Evolutionary conservation across 1,140 invertebrate species (phyloP).

Genomic region (Sinonovacula constricta): DNA sequence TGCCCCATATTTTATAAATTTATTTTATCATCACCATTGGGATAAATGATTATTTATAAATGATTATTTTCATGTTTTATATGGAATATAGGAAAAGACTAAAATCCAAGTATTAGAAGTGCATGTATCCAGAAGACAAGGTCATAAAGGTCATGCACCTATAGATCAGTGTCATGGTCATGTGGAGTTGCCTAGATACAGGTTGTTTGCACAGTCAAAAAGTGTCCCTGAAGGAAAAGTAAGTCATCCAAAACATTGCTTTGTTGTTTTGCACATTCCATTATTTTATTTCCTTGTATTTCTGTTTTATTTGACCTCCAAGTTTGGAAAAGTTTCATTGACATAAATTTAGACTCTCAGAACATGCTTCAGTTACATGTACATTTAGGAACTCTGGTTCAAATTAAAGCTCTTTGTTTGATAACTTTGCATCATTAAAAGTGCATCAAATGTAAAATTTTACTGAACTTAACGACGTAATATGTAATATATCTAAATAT

Average conservation of each 20-base stretch:
- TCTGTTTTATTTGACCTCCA: too few relatives aligned
- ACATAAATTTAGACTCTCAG: too few relatives aligned
- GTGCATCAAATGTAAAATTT: too few relatives aligned
- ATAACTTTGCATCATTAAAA: too few relatives aligned
- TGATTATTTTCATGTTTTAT: background rate
- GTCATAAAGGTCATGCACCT: too few relatives aligned
- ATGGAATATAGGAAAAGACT: slow-evolving; percentile 11
- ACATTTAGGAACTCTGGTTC: too few relatives aligned
- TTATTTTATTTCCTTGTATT: background rate
- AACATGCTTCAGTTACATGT: too few relatives aligned
- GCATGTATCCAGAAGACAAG: slow-evolving; percentile 32
- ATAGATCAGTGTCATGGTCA: slow-evolving; percentile 14
- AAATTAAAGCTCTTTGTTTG: too few relatives aligned
- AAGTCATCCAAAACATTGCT: background rate
- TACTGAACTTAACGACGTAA: too few relatives aligned
- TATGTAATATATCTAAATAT: too few relatives aligned
- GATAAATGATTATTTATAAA: background rate
- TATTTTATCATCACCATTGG: background rate
- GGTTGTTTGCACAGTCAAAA: slow-evolving; percentile 58
- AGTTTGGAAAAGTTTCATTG: too few relatives aligned
- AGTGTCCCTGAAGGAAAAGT: slow-evolving; percentile 46
- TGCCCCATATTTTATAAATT: background rate
- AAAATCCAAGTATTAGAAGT: slow-evolving; percentile 56
- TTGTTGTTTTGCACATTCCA: background rate
- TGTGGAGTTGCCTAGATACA: slow-evolving; percentile 23